Percentiles rank a stretch among this genome's conserved stretches.
phyloP scores from a whole-genome alignment of 2,888 invertebrate species.

The Prenolepis imparis region DNA sequence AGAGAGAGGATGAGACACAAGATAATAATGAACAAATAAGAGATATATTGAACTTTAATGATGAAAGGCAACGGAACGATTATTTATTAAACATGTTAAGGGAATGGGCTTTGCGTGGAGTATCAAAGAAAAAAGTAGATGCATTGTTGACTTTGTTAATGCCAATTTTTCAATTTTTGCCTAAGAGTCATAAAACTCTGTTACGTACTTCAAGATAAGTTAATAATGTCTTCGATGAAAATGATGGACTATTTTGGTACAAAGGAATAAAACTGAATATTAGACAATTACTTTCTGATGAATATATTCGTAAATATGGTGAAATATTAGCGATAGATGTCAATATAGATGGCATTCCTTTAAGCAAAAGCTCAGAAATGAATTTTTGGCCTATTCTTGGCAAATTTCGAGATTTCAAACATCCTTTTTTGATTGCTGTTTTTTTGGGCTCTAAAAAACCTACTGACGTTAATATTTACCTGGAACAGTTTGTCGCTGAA shows the following conservation, averaged over 20 bases:
- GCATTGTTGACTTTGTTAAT: neutral
- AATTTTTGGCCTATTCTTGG: constrained; percentile 16
- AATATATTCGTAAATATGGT: constrained; percentile 5
- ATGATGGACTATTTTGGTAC: neutral
- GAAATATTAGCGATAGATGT: constrained; percentile 8
- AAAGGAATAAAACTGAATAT: constrained; percentile 2
- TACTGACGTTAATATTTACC: constrained; percentile 5
- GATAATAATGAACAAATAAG: neutral
- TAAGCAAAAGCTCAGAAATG: constrained; percentile 1
- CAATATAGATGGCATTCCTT: constrained; percentile 11
- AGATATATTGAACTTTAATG: too few species aligned
- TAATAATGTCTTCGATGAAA: neutral
- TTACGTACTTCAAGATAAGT: neutral
- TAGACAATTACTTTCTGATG: constrained; percentile 8
- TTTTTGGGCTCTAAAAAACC: constrained; percentile 6
- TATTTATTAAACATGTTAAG: constrained; percentile 7
- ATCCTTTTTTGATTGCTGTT: constrained; percentile 14
- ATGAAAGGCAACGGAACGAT: neutral
- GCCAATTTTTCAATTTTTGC: neutral
- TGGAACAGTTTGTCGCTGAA: neutral
- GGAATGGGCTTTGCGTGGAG: neutral
- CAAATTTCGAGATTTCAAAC: neutral
- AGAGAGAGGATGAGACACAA: neutral
- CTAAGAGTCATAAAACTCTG: constrained; percentile 14
- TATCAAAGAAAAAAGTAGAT: constrained; percentile 20